These are phyloP conservation scores for Enteromius argenteus DNA, from an alignment of 2,797 vertebrate species.

Conservation along the genomic window DNA sequence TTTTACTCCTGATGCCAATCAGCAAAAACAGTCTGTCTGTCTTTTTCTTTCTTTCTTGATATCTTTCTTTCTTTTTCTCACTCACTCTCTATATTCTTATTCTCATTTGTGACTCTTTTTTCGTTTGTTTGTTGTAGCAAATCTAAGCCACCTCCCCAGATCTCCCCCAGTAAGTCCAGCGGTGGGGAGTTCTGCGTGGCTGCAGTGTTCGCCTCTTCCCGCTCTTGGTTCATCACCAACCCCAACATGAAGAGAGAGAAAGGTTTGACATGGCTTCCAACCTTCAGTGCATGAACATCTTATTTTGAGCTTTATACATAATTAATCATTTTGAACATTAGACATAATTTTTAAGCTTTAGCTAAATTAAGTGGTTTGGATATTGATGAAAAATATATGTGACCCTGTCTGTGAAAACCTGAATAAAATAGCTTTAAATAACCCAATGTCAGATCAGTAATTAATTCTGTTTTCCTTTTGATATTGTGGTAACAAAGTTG, in stretches of 20 bases:
- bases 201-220: conserved; percentile 89
- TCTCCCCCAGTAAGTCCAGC: conserved; percentile 95
- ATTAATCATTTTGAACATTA: background rate
- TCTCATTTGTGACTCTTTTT: conserved; percentile 29
- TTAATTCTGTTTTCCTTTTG: too few relatives aligned
- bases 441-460: too few relatives aligned
- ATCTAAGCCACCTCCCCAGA: conserved; percentile 93
- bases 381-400: background rate
- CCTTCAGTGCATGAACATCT: background rate
- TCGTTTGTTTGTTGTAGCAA: conserved; percentile 82
- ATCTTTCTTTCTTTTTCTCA: background rate
- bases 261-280: conserved; percentile 79
- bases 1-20: conserved; percentile 31
- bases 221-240: conserved; percentile 96
- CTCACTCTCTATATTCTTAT: background rate
- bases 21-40: conserved; percentile 18
- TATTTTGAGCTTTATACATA: background rate
- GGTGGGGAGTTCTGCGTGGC: conserved; percentile 97
- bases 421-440: too few relatives aligned
- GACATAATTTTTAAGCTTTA: background rate
- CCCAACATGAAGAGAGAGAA: conserved; percentile 95
- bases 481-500: too few relatives aligned
- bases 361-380: background rate
- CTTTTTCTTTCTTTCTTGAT: background rate
- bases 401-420: too few relatives aligned